These are phyloP conservation scores for Antennarius striatus DNA, from an alignment of 2,113 vertebrate species.

Conservation along the genomic window DNA sequence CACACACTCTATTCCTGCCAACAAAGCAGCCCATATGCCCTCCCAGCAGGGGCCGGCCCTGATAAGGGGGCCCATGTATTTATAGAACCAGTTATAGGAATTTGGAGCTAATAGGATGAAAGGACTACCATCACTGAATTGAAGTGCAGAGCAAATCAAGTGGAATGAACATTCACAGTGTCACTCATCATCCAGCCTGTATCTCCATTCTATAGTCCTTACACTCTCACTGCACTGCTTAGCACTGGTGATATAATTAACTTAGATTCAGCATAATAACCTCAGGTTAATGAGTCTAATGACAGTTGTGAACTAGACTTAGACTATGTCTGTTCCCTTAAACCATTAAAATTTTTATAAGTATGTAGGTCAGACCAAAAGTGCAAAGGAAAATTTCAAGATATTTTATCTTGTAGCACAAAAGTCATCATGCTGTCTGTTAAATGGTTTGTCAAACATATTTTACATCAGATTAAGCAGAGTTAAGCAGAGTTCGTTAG, in stretches of 20 bases:
- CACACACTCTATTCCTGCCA: slow-evolving; percentile 69
- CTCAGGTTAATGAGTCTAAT: slow-evolving; percentile 6
- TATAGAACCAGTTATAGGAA: slow-evolving; percentile 76
- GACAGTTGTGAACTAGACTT: not conserved
- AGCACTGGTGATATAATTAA: not conserved
- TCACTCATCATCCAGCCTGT: slow-evolving; percentile 50
- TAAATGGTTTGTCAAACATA: no score
- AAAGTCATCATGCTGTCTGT: no score
- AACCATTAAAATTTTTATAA: no score
- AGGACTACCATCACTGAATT: slow-evolving; percentile 71
- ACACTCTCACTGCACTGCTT: not conserved
- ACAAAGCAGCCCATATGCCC: slow-evolving; percentile 82
- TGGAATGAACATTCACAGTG: slow-evolving; percentile 69
- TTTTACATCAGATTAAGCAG: no score
- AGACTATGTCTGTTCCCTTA: no score
- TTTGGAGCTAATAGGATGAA: slow-evolving; percentile 75
- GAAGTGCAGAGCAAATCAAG: slow-evolving; percentile 66
- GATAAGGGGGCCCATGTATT: slow-evolving; percentile 70
- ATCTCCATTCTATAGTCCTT: slow-evolving; percentile 11
- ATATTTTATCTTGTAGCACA: no score
- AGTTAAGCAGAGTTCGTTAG: no score
- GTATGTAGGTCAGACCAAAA: no score
- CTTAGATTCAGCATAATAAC: not conserved
- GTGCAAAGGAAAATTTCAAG: no score
- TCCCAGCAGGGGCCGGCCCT: slow-evolving; percentile 71